Percentiles rank a stretch among this genome's conserved stretches.
These are phyloP conservation scores for Drosophila takahashii DNA, from an alignment of 1,140 invertebrate genomes.

Conservation along the genomic window DNA sequence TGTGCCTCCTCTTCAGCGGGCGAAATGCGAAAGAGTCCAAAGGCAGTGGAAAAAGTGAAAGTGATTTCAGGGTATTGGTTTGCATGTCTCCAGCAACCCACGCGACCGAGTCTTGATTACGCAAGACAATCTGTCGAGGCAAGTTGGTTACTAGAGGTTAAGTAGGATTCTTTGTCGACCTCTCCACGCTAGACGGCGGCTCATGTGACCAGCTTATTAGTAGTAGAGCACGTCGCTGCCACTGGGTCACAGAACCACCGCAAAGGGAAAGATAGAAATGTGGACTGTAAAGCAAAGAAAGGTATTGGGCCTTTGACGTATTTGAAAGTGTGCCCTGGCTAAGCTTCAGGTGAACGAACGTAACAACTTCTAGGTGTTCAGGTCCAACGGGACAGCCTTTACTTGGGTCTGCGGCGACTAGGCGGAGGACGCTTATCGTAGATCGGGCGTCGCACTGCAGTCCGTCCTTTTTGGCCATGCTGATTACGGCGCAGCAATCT, in stretches of 20 bases:
- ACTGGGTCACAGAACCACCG: constrained; percentile 1
- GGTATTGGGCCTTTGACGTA: neutral
- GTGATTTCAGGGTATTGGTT: constrained; percentile 8
- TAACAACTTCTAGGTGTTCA: neutral
- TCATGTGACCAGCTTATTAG: constrained; percentile 5
- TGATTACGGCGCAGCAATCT: constrained; percentile 4
- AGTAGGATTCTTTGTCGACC: neutral
- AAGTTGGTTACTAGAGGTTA: neutral
- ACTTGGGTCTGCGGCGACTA: constrained; percentile 1
- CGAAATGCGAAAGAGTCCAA: neutral
- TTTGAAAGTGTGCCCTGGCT: neutral
- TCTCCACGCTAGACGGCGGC: neutral
- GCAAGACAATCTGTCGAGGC: neutral
- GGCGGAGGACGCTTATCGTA: constrained; percentile 20
- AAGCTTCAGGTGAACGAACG: constrained; percentile 10
- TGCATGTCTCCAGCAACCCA: constrained; percentile 13
- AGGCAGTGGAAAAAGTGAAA: constrained; percentile 31
- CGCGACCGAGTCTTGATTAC: constrained; percentile 1
- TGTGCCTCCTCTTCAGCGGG: neutral
- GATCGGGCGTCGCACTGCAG: constrained; percentile 29
- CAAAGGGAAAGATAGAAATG: neutral
- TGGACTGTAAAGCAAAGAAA: neutral
- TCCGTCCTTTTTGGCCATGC: neutral
- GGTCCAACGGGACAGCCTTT: neutral
- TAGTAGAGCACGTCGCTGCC: neutral